Percentiles rank a stretch among this genome's conserved stretches.
These are phyloP conservation scores for Halcyon leucocephala DNA, from an alignment of 2,797 vertebrate species.

Conservation along the genomic window DNA sequence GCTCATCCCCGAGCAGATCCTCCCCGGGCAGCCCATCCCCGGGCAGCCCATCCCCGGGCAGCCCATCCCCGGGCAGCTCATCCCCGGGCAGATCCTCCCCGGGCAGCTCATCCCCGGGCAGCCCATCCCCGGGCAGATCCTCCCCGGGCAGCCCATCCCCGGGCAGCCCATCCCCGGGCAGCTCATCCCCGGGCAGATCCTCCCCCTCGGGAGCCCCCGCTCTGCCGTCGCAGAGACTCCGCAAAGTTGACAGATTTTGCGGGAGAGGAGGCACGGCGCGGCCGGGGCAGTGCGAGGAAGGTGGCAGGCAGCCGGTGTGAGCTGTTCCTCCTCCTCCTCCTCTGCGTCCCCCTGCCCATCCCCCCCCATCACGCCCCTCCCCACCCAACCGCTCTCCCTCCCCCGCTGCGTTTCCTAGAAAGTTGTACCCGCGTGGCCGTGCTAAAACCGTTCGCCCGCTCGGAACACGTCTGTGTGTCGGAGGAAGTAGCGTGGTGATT, in stretches of 20 bases:
- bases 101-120: not conserved
- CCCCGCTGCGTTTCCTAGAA: constrained; percentile 88
- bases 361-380: too few species aligned
- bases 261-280: not conserved
- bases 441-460: constrained; percentile 62
- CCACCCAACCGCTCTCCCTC: not conserved
- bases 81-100: too few species aligned
- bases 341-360: too few species aligned
- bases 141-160: too few species aligned
- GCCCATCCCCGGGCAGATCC: too few species aligned
- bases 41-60: too few species aligned
- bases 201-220: not conserved
- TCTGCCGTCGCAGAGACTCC: not conserved
- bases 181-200: not conserved
- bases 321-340: not conserved
- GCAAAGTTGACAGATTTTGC: not conserved
- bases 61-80: too few species aligned
- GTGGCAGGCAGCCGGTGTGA: not conserved
- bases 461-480: not conserved
- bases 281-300: not conserved
- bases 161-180: too few species aligned
- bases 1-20: not conserved
- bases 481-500: constrained; percentile 44
- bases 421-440: constrained; percentile 83
- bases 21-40: too few species aligned